A percentile compares a stretch with the other conserved stretches of the same genome.
These are phyloP conservation scores for Tupaia chinensis DNA, from an alignment of 2,113 vertebrate species.

Conservation along the genomic window DNA sequence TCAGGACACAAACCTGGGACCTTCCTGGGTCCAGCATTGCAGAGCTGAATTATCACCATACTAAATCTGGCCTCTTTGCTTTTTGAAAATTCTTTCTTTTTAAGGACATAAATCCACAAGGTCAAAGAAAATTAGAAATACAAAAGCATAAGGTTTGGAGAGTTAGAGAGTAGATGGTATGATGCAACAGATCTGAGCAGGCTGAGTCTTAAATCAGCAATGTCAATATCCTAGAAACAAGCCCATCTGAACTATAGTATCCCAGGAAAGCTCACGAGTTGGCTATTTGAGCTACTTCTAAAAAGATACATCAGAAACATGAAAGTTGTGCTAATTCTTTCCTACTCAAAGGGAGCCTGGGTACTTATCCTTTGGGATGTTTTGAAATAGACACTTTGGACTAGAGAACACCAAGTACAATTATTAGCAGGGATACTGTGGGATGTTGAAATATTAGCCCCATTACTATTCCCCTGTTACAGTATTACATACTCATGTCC, in stretches of 20 bases:
- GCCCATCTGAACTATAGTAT: not conserved
- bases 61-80: too few species aligned
- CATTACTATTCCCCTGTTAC: not conserved
- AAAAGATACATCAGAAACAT: not conserved
- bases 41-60: too few species aligned
- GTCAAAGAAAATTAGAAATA: not conserved
- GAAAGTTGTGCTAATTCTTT: not conserved
- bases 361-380: not conserved
- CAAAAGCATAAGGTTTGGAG: constrained; percentile 22
- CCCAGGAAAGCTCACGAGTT: constrained; percentile 5
- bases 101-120: not conserved
- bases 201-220: not conserved
- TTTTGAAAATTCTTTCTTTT: not conserved
- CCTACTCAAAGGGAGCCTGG: not conserved
- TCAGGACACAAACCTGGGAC: too few species aligned
- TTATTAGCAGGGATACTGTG: not conserved
- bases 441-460: constrained; percentile 44
- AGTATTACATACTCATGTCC: not conserved
- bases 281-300: not conserved
- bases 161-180: not conserved
- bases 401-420: not conserved
- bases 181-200: not conserved
- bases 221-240: not conserved
- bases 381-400: constrained; percentile 4
- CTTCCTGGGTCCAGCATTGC: too few species aligned